phyloP scores from a whole-genome alignment of 30 jellyfish, hydroid and myxozoan genomes.

The Catostylus mosaicus region DNA sequence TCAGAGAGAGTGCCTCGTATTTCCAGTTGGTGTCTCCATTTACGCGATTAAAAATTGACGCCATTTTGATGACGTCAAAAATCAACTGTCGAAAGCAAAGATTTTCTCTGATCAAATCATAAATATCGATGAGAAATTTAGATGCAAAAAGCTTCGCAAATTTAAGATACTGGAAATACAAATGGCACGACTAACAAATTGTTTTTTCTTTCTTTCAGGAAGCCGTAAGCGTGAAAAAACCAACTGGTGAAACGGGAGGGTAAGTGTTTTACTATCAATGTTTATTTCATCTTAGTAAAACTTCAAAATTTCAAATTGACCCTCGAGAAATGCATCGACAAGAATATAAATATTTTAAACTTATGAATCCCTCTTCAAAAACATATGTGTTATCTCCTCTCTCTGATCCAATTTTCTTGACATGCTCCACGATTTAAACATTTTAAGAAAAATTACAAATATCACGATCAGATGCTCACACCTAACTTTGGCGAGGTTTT shows the following conservation, averaged over 20 bases:
- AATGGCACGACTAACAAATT: constrained; percentile 84
- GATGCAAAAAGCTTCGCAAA: neutral
- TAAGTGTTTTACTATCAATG: constrained; percentile 61
- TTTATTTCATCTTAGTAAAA: too few relatives aligned
- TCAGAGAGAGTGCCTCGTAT: constrained; percentile 90
- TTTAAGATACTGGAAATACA: constrained; percentile 87
- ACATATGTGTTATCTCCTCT: too few relatives aligned
- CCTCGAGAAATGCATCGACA: too few relatives aligned
- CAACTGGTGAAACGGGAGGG: constrained; percentile 92
- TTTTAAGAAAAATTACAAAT: too few relatives aligned
- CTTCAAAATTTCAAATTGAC: too few relatives aligned
- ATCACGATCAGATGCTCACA: too few relatives aligned
- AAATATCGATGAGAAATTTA: neutral
- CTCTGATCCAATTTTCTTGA: too few relatives aligned
- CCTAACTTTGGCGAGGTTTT: too few relatives aligned
- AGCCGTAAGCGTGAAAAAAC: constrained; percentile 80
- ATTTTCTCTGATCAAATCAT: constrained; percentile 37
- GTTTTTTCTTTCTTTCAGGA: constrained; percentile 59
- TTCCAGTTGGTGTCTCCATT: constrained; percentile 72
- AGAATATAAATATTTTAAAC: too few relatives aligned
- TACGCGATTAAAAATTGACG: neutral
- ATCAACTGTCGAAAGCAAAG: constrained; percentile 30
- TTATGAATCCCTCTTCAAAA: too few relatives aligned
- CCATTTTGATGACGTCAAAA: neutral
- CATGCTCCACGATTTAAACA: too few relatives aligned